Percentiles rank a stretch among this genome's conserved stretches.
Evolutionary conservation across 2,888 invertebrate species (phyloP).

Genomic region (Drosophila borborema): DNA sequence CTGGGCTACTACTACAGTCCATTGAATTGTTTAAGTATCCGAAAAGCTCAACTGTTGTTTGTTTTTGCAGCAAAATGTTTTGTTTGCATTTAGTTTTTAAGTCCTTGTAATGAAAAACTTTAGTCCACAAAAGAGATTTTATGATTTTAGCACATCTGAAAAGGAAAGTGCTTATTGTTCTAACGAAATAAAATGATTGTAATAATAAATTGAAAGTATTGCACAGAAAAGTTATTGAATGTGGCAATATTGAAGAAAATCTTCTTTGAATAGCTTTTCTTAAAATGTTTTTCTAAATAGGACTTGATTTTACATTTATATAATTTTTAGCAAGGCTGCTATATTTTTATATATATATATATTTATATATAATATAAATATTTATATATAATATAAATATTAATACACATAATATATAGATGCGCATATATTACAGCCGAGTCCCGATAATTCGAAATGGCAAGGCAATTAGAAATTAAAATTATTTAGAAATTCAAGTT

Average conservation of each 20-base stretch:
- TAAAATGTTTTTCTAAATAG: not conserved
- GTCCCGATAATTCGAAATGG: too few species aligned
- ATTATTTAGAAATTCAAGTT: too few species aligned
- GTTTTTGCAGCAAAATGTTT: conserved; percentile 27
- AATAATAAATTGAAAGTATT: not conserved
- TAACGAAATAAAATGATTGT: conserved; percentile 8
- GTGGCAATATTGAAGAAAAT: not conserved
- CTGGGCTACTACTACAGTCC: conserved; percentile 56
- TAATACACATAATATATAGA: too few species aligned
- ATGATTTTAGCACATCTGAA: conserved; percentile 26
- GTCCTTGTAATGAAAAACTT: conserved; percentile 45
- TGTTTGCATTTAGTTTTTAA: conserved; percentile 39
- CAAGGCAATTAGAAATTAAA: too few species aligned
- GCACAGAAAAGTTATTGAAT: not conserved
- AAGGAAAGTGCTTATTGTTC: conserved; percentile 11
- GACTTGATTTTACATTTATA: too few species aligned
- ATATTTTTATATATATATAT: too few species aligned
- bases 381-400: too few species aligned
- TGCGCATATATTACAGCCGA: too few species aligned
- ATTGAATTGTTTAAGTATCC: conserved; percentile 70
- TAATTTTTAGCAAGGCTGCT: too few species aligned
- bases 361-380: too few species aligned
- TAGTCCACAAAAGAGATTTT: conserved; percentile 25
- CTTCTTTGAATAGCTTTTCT: not conserved
- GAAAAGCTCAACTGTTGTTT: conserved; percentile 56